Conservation (phyloP, 1,140 invertebrate genomes). For the Holotrichia oblita region DNA sequence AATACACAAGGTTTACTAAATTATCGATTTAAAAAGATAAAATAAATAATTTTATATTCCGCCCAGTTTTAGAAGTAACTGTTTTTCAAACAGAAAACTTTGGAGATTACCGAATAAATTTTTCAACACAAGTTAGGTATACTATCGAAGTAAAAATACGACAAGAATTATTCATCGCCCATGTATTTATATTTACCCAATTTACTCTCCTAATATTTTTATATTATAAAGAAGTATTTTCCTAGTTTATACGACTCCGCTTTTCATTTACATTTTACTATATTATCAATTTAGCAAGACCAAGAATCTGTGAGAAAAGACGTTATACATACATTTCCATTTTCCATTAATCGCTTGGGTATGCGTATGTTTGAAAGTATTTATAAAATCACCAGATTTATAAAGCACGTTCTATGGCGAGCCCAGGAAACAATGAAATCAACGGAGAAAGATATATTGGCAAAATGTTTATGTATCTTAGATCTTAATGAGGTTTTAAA, state of each 20-base stretch:
- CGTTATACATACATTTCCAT: neutral
- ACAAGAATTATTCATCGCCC: no score
- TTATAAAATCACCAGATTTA: neutral
- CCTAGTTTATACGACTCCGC: neutral
- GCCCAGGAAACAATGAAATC: constrained; percentile 8
- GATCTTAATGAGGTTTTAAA: constrained; percentile 11
- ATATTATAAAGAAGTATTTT: neutral
- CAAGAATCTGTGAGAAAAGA: neutral
- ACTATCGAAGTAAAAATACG: no score
- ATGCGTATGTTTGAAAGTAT: constrained; percentile 7
- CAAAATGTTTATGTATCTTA: constrained; percentile 19
- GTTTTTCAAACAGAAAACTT: no score
- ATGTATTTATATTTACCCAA: no score
- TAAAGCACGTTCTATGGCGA: neutral
- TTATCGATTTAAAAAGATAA: no score
- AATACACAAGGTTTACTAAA: no score
- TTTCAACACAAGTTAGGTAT: no score
- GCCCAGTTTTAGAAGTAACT: no score
- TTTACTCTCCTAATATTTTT: no score
- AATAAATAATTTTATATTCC: no score
- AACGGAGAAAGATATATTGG: constrained; percentile 21
- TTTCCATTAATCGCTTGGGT: constrained; percentile 4
- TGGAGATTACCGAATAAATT: no score
- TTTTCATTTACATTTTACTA: neutral
- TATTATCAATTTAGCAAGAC: neutral